Base-by-base conservation (phyloP, 2,797 vertebrate genomes). In the Sphenodon punctatus region DNA sequence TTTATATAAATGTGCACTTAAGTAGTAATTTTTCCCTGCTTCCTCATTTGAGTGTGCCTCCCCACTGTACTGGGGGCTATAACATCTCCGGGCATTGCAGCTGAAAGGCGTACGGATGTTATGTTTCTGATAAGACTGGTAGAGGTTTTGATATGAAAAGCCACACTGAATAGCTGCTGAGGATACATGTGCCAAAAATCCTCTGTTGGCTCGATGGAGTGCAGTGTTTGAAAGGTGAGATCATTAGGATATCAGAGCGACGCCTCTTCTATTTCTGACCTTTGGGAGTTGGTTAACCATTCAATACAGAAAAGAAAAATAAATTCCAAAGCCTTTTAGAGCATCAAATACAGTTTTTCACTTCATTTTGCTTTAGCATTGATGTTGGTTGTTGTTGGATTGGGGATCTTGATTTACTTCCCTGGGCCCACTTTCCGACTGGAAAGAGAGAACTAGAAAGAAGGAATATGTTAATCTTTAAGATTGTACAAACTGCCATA, bases 201-300 rank as follows among this genome's bases (percentile, higher is more conserved):
- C 64, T 23, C 36, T 74, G 70, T 80, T 84, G 77, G 61, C 77
- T n/a, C 53, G 53, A 25, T 38, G 66, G n/a, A n/a, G 22, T 0
- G 9, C 58, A 67, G 72, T 80, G 69, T 30, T 89, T 84, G 80
- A 71, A 80, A 87, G 82, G 78, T 86, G 71, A 89, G 32, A 81
- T 87, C 78, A 84, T 61, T 49, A 45, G 72, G 67, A 43, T 10
- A 59, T 59, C 60, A 41, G 59, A 70, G 30, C 65, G 64, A 30
- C n/a, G 22, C 49, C 74, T n/a, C n/a, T 75, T 78, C 43, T 79
- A 51, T 27, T 85, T 74, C 64, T 63, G 58, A 42, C n/a, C 60
- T 70, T 79, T 80, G 82, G 78, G 84, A 74, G 81, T 30, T 2
- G 3, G 1, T 83, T 72, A 46, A 4, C 43, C 41, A 76, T 43